These are phyloP conservation scores for Amphiura filiformis DNA, from an alignment of 35 echinoderm and acorn worm species.

Conservation along the genomic window DNA sequence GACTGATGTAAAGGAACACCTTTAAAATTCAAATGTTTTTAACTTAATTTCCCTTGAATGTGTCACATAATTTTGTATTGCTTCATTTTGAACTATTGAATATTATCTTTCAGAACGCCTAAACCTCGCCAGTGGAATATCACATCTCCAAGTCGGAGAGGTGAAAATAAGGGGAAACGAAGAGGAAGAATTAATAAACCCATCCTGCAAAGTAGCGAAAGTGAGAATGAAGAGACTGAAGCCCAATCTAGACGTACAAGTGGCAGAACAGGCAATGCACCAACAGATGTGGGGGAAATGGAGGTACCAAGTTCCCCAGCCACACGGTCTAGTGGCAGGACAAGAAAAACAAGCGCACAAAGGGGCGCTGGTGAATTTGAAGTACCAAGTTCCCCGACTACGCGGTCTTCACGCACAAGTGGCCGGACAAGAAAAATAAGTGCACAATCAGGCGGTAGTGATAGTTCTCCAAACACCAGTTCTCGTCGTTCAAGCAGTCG, in stretches of 20 bases:
- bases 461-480: background rate
- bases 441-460: background rate
- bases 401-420: background rate
- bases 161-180: background rate
- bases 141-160: slow-evolving; percentile 41
- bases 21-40: too few species aligned
- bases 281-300: background rate
- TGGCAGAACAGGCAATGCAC: background rate
- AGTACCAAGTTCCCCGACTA: too few species aligned
- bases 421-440: background rate
- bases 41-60: too few species aligned
- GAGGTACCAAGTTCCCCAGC: background rate
- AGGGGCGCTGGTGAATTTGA: background rate
- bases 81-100: too few species aligned
- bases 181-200: background rate
- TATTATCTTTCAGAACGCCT: slow-evolving; percentile 26
- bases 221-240: too few species aligned
- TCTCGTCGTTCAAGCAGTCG: background rate
- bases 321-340: background rate
- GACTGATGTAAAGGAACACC: too few species aligned
- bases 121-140: slow-evolving; percentile 52
- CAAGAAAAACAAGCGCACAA: background rate
- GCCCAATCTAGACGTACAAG: background rate
- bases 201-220: too few species aligned
- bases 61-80: too few species aligned